These are phyloP conservation scores for Melopsittacus undulatus DNA, from an alignment of 2,797 vertebrate genomes.

Conservation along the genomic window DNA sequence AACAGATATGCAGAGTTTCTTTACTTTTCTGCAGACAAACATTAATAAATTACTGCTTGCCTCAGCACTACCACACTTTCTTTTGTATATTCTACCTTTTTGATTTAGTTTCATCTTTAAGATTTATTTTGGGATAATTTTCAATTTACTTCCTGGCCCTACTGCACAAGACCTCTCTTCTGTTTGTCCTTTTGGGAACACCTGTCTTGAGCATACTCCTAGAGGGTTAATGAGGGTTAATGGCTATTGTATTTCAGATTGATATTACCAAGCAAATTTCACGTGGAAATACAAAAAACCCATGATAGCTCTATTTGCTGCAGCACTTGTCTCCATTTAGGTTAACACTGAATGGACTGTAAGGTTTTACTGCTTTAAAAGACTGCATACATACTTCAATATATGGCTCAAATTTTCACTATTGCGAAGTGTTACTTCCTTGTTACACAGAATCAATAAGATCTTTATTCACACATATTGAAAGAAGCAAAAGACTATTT, in stretches of 20 bases:
- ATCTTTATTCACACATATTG: background rate
- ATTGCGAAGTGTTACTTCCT: background rate
- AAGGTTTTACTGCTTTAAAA: background rate
- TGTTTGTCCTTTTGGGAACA: constrained; percentile 51
- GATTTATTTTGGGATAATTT: constrained; percentile 44
- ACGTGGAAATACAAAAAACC: constrained; percentile 12
- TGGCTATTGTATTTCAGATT: constrained; percentile 59
- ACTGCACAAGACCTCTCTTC: background rate
- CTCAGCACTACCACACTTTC: background rate
- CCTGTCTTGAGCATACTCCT: constrained; percentile 36
- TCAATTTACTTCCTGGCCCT: constrained; percentile 27
- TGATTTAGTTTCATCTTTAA: constrained; percentile 8
- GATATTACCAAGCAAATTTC: constrained; percentile 65
- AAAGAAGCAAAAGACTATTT: background rate
- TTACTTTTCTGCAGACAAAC: constrained; percentile 73
- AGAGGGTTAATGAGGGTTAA: constrained; percentile 69
- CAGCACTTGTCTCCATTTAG: background rate
- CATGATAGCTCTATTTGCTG: background rate
- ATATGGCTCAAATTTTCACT: background rate
- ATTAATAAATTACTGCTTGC: constrained; percentile 63
- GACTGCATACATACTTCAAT: background rate
- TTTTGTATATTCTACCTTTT: background rate
- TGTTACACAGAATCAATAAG: background rate
- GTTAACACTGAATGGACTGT: background rate
- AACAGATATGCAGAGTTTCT: constrained; percentile 59